Evolutionary conservation across 2,888 invertebrate genomes (phyloP).

Genomic region (Agrilus biguttatus): DNA sequence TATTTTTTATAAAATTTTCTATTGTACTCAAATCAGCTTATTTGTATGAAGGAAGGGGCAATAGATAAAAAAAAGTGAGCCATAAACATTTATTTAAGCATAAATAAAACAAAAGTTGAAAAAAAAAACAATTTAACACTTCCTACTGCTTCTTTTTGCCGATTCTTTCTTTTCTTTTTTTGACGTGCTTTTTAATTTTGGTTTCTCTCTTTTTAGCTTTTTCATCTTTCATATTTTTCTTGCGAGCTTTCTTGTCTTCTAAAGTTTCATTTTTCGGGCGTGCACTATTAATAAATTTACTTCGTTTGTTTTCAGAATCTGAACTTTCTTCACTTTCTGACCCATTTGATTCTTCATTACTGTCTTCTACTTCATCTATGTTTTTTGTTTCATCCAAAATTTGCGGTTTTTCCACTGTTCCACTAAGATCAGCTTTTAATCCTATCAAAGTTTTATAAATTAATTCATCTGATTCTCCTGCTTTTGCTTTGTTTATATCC

Average conservation of each 20-base stretch:
- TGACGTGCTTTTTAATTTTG: constrained; percentile 87
- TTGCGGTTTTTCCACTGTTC: constrained; percentile 51
- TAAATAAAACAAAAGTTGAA: constrained; percentile 2
- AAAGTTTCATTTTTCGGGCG: constrained; percentile 68
- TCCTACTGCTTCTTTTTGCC: constrained; percentile 27
- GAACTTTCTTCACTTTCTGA: constrained; percentile 22
- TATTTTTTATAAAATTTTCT: no score
- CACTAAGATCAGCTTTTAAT: constrained; percentile 63
- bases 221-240: constrained; percentile 76
- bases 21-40: background rate
- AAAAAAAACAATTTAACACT: background rate
- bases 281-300: constrained; percentile 47
- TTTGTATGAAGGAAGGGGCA: background rate
- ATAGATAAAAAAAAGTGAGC: background rate
- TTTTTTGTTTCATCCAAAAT: constrained; percentile 34
- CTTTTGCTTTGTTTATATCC: constrained; percentile 69
- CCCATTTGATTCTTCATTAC: constrained; percentile 19
- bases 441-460: constrained; percentile 81
- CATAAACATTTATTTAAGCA: background rate
- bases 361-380: constrained; percentile 22
- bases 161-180: constrained; percentile 70
- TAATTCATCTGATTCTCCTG: constrained; percentile 56
- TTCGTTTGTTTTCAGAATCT: constrained; percentile 22
- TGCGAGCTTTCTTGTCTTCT: constrained; percentile 69
- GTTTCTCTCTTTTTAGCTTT: constrained; percentile 77